phyloP scores from a whole-genome alignment of 2,888 invertebrate genomes.

The Liodrosophila aerea region DNA sequence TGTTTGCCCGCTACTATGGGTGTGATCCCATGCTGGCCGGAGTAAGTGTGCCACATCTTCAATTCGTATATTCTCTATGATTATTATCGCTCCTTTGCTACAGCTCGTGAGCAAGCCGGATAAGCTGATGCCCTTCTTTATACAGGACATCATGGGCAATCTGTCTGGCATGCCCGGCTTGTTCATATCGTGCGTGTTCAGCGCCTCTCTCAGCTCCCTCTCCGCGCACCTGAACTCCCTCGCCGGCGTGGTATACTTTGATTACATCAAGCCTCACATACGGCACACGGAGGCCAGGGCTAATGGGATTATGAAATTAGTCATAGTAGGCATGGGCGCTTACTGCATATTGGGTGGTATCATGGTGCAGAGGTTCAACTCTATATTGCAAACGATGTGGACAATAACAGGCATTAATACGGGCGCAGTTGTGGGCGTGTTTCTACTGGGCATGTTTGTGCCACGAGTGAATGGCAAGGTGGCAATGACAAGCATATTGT shows the following conservation, averaged over 20 bases:
- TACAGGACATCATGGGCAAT: slow-evolving; percentile 84
- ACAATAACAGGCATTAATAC: slow-evolving; percentile 83
- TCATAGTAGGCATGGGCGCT: slow-evolving; percentile 83
- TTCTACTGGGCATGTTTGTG: slow-evolving; percentile 87
- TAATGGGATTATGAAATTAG: slow-evolving; percentile 83
- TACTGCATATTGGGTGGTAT: slow-evolving; percentile 85
- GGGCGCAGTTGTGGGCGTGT: slow-evolving; percentile 87
- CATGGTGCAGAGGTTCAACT: slow-evolving; percentile 82
- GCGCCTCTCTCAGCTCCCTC: slow-evolving; percentile 85
- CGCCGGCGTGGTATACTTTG: slow-evolving; percentile 84
- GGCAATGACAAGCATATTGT: slow-evolving; percentile 73
- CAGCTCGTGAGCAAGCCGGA: slow-evolving; percentile 81
- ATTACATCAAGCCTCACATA: slow-evolving; percentile 83
- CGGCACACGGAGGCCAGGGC: slow-evolving; percentile 83
- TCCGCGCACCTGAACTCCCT: slow-evolving; percentile 84
- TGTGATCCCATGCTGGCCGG: slow-evolving; percentile 85
- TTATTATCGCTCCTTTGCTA: too few relatives aligned
- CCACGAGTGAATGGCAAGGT: slow-evolving; percentile 85
- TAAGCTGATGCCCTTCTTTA: slow-evolving; percentile 85
- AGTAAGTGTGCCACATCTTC: too few relatives aligned
- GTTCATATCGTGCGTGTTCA: slow-evolving; percentile 86
- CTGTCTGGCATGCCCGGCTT: slow-evolving; percentile 85
- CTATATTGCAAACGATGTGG: slow-evolving; percentile 83
- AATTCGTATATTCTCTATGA: too few relatives aligned
- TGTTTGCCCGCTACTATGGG: slow-evolving; percentile 84